A percentile compares a stretch with the other conserved stretches of the same genome.
Conservation (phyloP, 2,113 vertebrate genomes). For the Nycticebus coucang region DNA sequence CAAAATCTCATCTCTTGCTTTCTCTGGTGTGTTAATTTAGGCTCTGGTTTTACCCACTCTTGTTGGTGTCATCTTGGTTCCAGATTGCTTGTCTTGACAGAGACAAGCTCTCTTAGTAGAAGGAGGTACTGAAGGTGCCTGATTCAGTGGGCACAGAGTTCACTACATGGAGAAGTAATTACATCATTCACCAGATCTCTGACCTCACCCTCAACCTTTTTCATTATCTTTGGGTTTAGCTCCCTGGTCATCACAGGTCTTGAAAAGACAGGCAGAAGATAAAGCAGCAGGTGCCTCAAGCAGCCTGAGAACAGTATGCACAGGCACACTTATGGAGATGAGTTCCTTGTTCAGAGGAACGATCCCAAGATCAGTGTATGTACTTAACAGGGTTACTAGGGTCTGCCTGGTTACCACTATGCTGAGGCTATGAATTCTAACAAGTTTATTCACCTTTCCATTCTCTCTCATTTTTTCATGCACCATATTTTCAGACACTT, state of each 20-base stretch:
- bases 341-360: not conserved
- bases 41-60: not conserved
- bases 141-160: not conserved
- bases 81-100: not conserved
- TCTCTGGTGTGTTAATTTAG: not conserved
- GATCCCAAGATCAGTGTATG: not conserved
- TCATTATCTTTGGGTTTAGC: not conserved
- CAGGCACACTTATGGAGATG: not conserved
- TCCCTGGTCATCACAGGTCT: rapidly evolving
- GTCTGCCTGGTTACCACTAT: constrained; percentile 38
- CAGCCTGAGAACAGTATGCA: not conserved
- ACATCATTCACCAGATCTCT: not conserved
- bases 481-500: constrained; percentile 39
- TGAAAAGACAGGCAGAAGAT: not conserved
- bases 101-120: not conserved
- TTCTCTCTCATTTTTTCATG: constrained; percentile 1
- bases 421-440: constrained; percentile 58
- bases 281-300: not conserved
- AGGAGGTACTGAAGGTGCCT: not conserved
- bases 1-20: not conserved
- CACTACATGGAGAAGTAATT: not conserved
- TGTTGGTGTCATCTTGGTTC: not conserved
- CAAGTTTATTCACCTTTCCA: constrained; percentile 17
- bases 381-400: not conserved
- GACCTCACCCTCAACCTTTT: not conserved